Conservation (phyloP, 2,113 vertebrate genomes). For the Peucedramus taeniatus region DNA sequence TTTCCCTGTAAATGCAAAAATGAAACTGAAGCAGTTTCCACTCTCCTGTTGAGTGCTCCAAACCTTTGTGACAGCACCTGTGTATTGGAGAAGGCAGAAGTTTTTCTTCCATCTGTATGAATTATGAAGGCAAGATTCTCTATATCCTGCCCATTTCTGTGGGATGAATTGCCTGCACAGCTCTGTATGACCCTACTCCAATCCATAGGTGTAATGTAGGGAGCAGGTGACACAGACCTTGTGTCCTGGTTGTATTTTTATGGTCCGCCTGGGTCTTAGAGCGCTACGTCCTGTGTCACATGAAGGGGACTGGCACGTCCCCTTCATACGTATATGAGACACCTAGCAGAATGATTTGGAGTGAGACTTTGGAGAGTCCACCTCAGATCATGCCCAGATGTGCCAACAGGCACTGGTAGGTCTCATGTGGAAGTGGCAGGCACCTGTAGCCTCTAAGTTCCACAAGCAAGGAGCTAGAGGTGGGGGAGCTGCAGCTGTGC, state of each 20-base stretch:
- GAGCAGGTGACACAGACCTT: not conserved
- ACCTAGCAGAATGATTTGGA: not conserved
- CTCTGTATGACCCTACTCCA: not conserved
- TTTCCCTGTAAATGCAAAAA: not conserved
- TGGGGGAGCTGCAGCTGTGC: not conserved
- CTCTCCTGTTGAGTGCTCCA: not conserved
- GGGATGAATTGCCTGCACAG: not conserved
- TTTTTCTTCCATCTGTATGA: not conserved
- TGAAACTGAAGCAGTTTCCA: not conserved
- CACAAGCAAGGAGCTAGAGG: not conserved
- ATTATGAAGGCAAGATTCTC: not conserved
- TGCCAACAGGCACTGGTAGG: not conserved
- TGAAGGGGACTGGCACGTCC: rapidly evolving
- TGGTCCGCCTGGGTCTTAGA: not conserved
- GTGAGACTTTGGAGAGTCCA: not conserved
- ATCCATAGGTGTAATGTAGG: rapidly evolving
- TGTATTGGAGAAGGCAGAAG: not conserved
- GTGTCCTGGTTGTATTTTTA: not conserved
- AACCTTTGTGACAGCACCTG: not conserved
- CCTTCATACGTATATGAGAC: too few species aligned
- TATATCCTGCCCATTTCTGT: not conserved
- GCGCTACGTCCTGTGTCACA: too few species aligned
- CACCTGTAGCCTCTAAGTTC: not conserved
- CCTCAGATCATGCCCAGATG: not conserved
- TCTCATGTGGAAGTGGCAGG: not conserved